A percentile compares a stretch with the other conserved stretches of the same genome.
phyloP scores from a whole-genome alignment of 2,797 vertebrate genomes.

The Perdix hodgsoniae region DNA sequence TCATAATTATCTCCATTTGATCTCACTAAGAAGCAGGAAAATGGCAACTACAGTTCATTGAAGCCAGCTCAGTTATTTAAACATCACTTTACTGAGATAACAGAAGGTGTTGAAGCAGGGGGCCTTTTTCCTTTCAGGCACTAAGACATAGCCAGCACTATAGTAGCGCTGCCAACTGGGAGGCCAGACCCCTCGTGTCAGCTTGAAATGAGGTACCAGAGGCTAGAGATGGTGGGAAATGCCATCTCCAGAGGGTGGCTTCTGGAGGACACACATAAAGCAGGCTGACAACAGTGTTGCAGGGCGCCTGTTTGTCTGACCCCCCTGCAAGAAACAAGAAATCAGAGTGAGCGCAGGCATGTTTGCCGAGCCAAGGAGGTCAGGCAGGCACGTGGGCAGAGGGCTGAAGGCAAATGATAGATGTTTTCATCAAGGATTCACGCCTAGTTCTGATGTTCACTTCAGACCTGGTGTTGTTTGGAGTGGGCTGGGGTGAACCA shows the following conservation, averaged over 20 bases:
- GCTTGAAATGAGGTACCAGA: conserved; percentile 54
- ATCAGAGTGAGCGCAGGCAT: neutral
- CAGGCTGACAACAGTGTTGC: conserved; percentile 17
- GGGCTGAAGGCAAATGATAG: neutral
- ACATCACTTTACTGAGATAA: conserved; percentile 80
- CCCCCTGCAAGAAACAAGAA: conserved; percentile 10
- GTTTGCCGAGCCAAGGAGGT: neutral
- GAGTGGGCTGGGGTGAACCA: neutral
- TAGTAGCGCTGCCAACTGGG: conserved; percentile 20
- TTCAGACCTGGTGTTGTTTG: neutral
- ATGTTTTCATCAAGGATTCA: neutral
- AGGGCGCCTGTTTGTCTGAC: conserved; percentile 36
- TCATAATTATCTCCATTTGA: conserved; percentile 88
- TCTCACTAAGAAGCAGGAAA: conserved; percentile 80
- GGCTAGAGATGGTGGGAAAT: conserved; percentile 34
- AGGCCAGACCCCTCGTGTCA: conserved; percentile 26
- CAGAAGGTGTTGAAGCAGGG: conserved; percentile 75
- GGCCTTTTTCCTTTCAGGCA: conserved; percentile 69
- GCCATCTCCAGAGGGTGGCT: neutral
- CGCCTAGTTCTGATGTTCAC: neutral
- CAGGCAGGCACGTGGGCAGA: neutral
- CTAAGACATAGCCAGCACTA: conserved; percentile 56
- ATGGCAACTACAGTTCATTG: conserved; percentile 82
- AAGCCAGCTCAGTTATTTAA: conserved; percentile 84
- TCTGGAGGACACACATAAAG: conserved; percentile 41